Evolutionary conservation across 2,888 invertebrate genomes (phyloP), one percentile per base, ranked within the genome.

Genomic region (Tortrix viridana): DNA sequence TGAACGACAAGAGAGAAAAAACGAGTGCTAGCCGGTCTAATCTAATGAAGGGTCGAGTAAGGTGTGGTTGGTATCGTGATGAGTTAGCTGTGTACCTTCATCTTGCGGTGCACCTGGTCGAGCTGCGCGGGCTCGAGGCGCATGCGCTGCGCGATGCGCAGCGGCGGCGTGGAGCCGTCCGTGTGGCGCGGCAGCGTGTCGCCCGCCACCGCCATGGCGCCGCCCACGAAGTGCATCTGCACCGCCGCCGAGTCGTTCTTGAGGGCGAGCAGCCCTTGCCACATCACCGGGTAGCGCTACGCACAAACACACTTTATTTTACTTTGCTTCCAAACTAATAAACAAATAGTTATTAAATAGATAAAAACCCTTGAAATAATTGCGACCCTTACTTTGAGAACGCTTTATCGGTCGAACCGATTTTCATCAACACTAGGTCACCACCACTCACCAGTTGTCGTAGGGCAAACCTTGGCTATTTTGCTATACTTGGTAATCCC

Each of bases 151-250:
- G 98, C 97, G 77, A 99, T 98, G 73, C 98, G 95, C 66, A 99
- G 91, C 61, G 97, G 96, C 71, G 97, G 96, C 71, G 97, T 96
- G 55, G 95, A 95, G 62, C 96, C 97, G 82, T 97, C 97, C 58
- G 95, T 94, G 81, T 96, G 95, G 67, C 95, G 95, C 50, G 98
- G 98, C 79, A 99, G 93, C 67, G 98, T 97, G 76, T 96, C 96
- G 69, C 95, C 95, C 9, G 98, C 98, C 67, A 99, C 97, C 73
- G 94, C 94, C 9, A 96, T 96, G 92, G 97, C 98, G 62, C 99
- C 99, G 76, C 97, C 97, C 68, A 99, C 98, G 88, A 98, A 98
- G 92, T 99, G 98, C 99, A 99, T 99, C 92, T 99, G 99, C 49
- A 99, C 99, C 26, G 97, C 97, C 5, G 98, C 98, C 76, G 97